These are phyloP conservation scores for Anguilla megastoma DNA, from an alignment of 2,797 vertebrate species.

Conservation along the genomic window DNA sequence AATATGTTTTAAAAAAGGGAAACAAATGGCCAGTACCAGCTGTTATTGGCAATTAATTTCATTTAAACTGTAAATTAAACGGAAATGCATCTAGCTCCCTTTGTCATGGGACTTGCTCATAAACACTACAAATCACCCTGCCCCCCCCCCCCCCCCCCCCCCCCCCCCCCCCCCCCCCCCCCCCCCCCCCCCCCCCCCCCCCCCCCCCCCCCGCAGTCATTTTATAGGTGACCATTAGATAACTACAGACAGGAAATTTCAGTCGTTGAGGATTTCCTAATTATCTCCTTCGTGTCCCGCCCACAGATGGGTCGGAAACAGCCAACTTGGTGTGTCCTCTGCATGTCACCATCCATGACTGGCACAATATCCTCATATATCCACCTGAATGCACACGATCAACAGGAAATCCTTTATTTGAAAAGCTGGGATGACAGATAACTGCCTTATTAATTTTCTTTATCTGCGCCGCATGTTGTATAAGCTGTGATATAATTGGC, in stretches of 20 bases:
- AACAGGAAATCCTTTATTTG: conserved; percentile 70
- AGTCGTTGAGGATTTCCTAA: not conserved
- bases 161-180: not conserved
- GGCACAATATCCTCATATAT: conserved; percentile 11
- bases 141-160: too few species aligned
- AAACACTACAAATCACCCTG: not conserved
- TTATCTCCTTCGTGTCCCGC: not conserved
- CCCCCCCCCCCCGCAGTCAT: not conserved
- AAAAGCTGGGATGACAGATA: conserved; percentile 49
- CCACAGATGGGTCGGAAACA: conserved; percentile 10
- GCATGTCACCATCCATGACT: not conserved
- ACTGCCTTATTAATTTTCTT: conserved; percentile 70
- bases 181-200: too few species aligned
- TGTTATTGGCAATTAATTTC: not conserved
- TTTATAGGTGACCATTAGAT: not conserved
- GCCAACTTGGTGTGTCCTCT: not conserved
- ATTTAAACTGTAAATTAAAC: too few species aligned
- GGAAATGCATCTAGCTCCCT: not conserved
- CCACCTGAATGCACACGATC: conserved; percentile 48
- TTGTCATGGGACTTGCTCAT: not conserved
- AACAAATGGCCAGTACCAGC: not conserved
- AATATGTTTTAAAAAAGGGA: not conserved
- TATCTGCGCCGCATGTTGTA: not conserved
- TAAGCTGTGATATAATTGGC: conserved; percentile 4
- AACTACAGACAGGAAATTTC: not conserved